These are phyloP conservation scores for Lophius piscatorius DNA, from an alignment of 2,113 vertebrate species.

Conservation along the genomic window DNA sequence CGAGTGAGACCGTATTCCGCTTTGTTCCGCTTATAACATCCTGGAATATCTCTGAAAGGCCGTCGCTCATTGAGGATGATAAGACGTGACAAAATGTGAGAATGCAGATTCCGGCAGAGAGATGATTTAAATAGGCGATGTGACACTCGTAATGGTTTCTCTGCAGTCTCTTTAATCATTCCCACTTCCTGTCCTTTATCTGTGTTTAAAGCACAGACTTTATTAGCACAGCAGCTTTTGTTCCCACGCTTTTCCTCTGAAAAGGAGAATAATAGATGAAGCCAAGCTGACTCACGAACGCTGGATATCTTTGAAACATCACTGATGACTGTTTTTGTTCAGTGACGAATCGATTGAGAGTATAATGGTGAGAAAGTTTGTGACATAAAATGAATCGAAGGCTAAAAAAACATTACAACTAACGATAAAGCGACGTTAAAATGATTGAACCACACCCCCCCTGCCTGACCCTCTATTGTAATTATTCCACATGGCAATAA, in stretches of 20 bases:
- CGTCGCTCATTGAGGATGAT: slow-evolving; percentile 20
- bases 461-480: too few species aligned
- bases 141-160: slow-evolving; percentile 14
- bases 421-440: too few species aligned
- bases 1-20: slow-evolving; percentile 47
- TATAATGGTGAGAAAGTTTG: too few species aligned
- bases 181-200: not conserved
- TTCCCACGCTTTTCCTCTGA: slow-evolving; percentile 1
- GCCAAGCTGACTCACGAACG: not conserved
- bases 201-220: too few species aligned
- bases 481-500: too few species aligned
- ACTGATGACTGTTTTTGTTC: too few species aligned
- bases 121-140: slow-evolving; percentile 18
- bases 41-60: slow-evolving; percentile 39
- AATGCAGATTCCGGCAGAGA: slow-evolving; percentile 13
- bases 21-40: slow-evolving; percentile 41
- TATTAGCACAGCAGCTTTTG: not conserved
- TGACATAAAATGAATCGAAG: too few species aligned
- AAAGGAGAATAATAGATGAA: not conserved
- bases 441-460: too few species aligned
- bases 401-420: too few species aligned
- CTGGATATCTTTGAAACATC: too few species aligned
- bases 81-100: slow-evolving; percentile 12
- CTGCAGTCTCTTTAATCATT: not conserved
- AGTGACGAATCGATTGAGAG: too few species aligned